Conservation (phyloP, 2,888 invertebrate genomes). For the Operophtera brumata region DNA sequence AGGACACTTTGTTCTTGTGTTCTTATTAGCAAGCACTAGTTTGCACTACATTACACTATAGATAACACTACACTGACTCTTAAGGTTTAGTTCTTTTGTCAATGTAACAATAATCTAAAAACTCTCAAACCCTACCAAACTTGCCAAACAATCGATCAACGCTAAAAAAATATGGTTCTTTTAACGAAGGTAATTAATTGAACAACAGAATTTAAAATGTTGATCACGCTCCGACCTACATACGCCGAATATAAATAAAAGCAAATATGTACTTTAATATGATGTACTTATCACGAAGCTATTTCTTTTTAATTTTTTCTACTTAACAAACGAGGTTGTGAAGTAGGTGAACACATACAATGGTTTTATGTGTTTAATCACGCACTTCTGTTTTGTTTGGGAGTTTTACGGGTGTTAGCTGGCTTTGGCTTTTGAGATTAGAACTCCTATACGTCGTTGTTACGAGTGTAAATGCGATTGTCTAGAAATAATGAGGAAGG, state of each 20-base stretch:
- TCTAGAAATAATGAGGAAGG: too few species aligned
- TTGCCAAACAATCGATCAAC: too few species aligned
- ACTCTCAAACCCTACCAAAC: too few species aligned
- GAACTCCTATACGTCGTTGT: background rate
- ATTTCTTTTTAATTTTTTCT: constrained; percentile 30
- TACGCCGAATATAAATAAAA: constrained; percentile 12
- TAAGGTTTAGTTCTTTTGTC: too few species aligned
- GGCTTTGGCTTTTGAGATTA: background rate
- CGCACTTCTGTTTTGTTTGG: constrained; percentile 26
- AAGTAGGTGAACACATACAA: constrained; percentile 25
- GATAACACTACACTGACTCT: too few species aligned
- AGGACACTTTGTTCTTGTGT: too few species aligned
- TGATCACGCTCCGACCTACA: constrained; percentile 14
- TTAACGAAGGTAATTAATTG: background rate
- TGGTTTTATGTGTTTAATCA: constrained; percentile 27
- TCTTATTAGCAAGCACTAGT: too few species aligned
- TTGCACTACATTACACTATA: too few species aligned
- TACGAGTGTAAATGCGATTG: too few species aligned
- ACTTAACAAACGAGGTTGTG: constrained; percentile 33
- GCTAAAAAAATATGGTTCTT: background rate
- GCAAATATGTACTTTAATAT: constrained; percentile 19
- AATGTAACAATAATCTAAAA: too few species aligned
- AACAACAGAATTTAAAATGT: constrained; percentile 15
- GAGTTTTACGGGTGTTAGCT: constrained; percentile 15
- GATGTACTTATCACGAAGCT: constrained; percentile 36